A percentile compares a stretch with the other conserved stretches of the same genome.
phyloP scores from a whole-genome alignment of 2,113 vertebrate genomes.

The Macquaria ambigua region DNA sequence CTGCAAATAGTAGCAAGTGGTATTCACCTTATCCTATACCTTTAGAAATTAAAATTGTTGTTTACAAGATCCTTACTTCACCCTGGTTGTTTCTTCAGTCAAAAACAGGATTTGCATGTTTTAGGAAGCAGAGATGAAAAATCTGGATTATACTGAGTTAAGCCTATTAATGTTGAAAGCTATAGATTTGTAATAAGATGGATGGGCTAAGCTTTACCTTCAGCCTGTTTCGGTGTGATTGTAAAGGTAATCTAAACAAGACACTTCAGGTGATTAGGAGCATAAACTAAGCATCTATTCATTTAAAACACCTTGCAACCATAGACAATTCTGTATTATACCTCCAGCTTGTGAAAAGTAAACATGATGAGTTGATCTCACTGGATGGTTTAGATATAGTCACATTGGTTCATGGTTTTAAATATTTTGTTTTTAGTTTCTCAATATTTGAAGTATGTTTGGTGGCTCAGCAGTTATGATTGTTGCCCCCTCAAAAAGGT shows the following conservation, averaged over 20 bases:
- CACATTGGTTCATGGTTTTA: background rate
- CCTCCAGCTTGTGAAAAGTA: background rate
- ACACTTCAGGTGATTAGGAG: constrained; percentile 53
- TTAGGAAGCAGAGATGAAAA: constrained; percentile 52
- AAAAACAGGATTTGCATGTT: constrained; percentile 70
- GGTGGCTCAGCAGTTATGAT: background rate
- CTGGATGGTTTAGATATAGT: background rate
- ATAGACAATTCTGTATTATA: constrained; percentile 9
- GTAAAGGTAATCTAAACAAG: constrained; percentile 58
- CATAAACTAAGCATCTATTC: constrained; percentile 36
- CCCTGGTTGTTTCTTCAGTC: constrained; percentile 46
- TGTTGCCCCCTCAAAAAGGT: background rate
- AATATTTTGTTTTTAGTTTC: background rate
- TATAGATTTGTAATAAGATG: constrained; percentile 67
- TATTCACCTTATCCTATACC: background rate
- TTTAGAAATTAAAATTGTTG: constrained; percentile 15
- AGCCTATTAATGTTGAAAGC: constrained; percentile 68
- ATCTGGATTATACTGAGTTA: constrained; percentile 64
- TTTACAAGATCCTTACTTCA: constrained; percentile 52
- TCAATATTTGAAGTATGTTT: background rate
- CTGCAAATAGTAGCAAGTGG: background rate
- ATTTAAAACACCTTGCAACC: background rate
- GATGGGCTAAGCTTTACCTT: constrained; percentile 52
- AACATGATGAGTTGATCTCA: background rate
- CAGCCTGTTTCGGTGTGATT: constrained; percentile 47